phyloP scores from a whole-genome alignment of 2,113 vertebrate genomes.

The Notothenia coriiceps region DNA sequence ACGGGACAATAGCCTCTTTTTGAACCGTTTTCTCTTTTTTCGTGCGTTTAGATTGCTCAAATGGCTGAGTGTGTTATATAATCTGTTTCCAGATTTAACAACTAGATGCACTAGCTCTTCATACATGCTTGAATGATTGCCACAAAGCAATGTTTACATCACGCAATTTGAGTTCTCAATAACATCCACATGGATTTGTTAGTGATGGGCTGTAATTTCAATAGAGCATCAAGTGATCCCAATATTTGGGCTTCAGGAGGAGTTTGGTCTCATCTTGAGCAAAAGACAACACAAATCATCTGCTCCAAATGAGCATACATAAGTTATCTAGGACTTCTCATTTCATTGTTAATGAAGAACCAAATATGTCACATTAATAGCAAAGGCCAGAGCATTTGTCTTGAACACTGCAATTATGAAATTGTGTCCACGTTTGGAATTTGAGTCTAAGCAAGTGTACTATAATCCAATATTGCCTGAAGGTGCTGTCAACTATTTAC shows the following conservation, averaged over 20 bases:
- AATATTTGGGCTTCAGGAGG: neutral
- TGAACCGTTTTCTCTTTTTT: neutral
- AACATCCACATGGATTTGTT: neutral
- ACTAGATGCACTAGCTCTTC: neutral
- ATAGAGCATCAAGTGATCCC: neutral
- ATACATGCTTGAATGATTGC: neutral
- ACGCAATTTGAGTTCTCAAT: neutral
- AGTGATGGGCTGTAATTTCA: neutral
- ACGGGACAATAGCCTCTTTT: neutral
- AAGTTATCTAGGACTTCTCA: neutral
- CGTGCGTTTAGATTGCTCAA: neutral
- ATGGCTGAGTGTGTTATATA: constrained; percentile 32
- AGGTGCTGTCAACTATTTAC: neutral
- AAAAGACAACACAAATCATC: neutral
- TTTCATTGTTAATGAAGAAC: neutral
- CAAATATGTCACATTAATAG: neutral
- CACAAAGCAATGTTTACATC: neutral
- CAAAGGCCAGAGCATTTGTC: neutral
- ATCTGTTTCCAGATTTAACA: constrained; percentile 32
- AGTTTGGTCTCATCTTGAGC: neutral
- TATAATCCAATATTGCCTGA: neutral
- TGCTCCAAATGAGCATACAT: no score
- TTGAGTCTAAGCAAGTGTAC: neutral
- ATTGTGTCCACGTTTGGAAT: neutral
- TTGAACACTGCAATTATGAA: neutral